Base-by-base conservation (phyloP, 2,797 vertebrate species). In the Choloepus didactylus region DNA sequence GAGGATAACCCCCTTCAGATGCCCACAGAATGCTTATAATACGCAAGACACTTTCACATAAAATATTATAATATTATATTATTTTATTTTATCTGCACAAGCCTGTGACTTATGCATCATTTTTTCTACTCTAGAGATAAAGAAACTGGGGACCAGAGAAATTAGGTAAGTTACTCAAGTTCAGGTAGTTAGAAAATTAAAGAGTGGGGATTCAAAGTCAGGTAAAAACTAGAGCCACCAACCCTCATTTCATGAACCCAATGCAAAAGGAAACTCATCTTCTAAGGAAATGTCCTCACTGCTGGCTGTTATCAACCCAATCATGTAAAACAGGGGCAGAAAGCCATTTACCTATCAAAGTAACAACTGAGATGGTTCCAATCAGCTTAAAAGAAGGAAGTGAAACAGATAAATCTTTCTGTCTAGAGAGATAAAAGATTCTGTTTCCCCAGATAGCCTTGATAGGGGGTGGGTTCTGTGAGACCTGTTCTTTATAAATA, bases 301-400 rank as follows among this genome's bases (percentile, higher is more conserved):
- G 35, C 35, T 35, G 59, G 75, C 49, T 91, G 54, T 49, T 79
- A 81, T 80, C 66, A 89, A 69, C 49, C 35, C 31, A 64, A 12
- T 56, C 23, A 66, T 44, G 18, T 64, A 90, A 90, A n/a, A 2
- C 49, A 87, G 8, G 21, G 69, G 16, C 66, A 92, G 54, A 82
- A 87, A 95, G 59, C 29, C 76, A 79, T 76, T 91, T 85, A 76
- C 21, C 76, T 77, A 18, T 54, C 59, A 75, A 80, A 59, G 35
- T 49, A 86, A 83, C 23, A 73, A 59, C 31, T 77, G 56, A 81
- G 44, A 84, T 81, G 49, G 41, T 87, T 31, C 56, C 46, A n/a
- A n/a, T 87, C 38, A 95, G 23, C 56, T 92, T 94, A 83, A 91
- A 96, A 93, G 60, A 90, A 92, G 41, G 82, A 96, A 80, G 66